phyloP scores from a whole-genome alignment of 2,797 vertebrate species.

The Dendrocincla tyrannina region DNA sequence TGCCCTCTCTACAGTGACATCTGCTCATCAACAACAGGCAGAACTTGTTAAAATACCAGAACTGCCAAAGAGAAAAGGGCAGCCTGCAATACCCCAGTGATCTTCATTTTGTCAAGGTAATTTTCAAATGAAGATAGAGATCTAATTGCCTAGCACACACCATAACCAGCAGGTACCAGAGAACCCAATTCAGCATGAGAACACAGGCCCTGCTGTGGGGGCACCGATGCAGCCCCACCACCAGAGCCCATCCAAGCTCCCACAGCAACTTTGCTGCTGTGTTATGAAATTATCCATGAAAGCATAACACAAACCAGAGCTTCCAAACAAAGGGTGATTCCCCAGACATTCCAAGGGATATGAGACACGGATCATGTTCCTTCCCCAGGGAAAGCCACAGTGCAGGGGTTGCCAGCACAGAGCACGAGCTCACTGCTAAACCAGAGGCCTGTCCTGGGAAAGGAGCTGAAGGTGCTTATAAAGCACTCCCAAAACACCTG shows the following conservation, averaged over 20 bases:
- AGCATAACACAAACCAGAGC: background rate
- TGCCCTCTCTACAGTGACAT: background rate
- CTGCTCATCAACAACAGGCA: background rate
- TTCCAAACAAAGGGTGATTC: background rate
- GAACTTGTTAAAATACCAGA: background rate
- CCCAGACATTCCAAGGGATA: background rate
- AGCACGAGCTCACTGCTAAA: background rate
- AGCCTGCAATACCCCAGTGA: background rate
- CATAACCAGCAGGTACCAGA: background rate
- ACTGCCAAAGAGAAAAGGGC: background rate
- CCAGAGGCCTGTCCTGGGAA: background rate
- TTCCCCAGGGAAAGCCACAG: background rate
- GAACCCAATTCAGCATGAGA: background rate
- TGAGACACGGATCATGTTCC: rapidly evolving
- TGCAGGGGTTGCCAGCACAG: background rate
- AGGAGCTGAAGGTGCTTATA: background rate
- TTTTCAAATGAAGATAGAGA: background rate
- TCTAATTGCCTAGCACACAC: background rate
- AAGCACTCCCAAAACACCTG: background rate
- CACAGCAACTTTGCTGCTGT: background rate
- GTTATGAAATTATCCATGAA: background rate
- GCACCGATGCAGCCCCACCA: background rate
- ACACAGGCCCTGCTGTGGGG: background rate
- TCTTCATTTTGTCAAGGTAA: background rate
- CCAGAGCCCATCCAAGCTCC: background rate